Base-by-base conservation (phyloP, 2,797 vertebrate species). In the Spondyliosoma cantharus region DNA sequence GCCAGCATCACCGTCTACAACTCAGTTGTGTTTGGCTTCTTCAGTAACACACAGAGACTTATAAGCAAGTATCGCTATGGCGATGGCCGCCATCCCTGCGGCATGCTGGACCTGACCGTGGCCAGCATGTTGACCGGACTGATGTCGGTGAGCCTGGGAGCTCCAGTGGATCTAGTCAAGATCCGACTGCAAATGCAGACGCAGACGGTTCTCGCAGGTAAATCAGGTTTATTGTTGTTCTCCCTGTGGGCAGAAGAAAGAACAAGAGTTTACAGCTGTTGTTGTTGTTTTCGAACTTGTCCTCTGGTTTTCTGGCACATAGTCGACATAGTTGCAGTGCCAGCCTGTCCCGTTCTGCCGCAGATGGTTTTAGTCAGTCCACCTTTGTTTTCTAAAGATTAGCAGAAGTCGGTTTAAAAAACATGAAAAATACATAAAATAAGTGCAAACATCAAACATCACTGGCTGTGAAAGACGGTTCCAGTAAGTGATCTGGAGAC, bases 111-210 rank as follows among this genome's bases (percentile, higher is more conserved):
- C 68, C 73, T 97, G 90, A 91, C 95, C 0, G 74, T 95, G 76
- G 97, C 98, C 89, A 99, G 98, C 90, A 87, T 95, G 89, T 86
- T 95, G 87, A 95, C 95, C 0, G 98, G 97, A 0, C 73, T 96
- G 24, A 46, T 97, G 84, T 98, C 98, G 0, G 97, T 98, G 2
- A 93, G 95, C 13, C 89, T 99, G 0, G 97, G 98, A 7, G 94
- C 95, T 0, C 98, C 98, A 0, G 96, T 99, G 77, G 98, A 99
- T 48, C 94, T 99, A 84, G 95, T 99, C 52, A 99, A 99, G 95
- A 99, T 98, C 90, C 89, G 98, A 73, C 94, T 99, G 1, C 98
- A 99, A 87, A 97, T 99, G 97, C 98, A 99, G 90, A 96, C 95
- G 0, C 96, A 96, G 89, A 80, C 90, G 0, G 86, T 96, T 57